Base-by-base conservation (phyloP, 1,140 invertebrate genomes). In the Pollicipes pollicipes region DNA sequence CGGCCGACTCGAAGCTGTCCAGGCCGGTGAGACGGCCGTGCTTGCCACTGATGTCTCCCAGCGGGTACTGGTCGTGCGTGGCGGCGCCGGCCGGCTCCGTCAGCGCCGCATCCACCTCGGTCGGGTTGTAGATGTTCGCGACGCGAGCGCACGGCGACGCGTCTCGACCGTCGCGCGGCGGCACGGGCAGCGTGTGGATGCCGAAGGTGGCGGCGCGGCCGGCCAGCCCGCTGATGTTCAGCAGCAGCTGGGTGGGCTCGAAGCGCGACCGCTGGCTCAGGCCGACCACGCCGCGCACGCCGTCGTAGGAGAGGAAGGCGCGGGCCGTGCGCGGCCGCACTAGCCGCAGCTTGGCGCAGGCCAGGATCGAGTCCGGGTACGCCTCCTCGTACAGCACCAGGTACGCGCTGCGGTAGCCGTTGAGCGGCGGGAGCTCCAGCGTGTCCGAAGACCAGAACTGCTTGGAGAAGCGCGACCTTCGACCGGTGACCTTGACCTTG, bases 21-120 rank as follows among this genome's bases (percentile, higher is more conserved):
- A 78, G 64, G 0, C 74, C 75, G 17, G 74, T 74, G 16, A 85
- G 74, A 0, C 74, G 71, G 28, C 84, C 84, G 76, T 83, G 85
- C 81, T 97, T 98, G 10, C 92, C 92, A 69, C 91, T 90, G 4
- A 98, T 79, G 80, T 97, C 93, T 0, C 93, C 92, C 24, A 94
- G 79, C 4, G 89, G 85, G 76, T 94, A 96, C 76, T 91, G 87
- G 79, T 96, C 90, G 78, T 91, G 90, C 6, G 91, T 93, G 31
- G 89, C 88, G 73, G 83, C 80, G 30, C 77, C 78, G 30, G 77
- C 74, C 68, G 72, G 67, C n/a, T 79, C 77, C 70, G 75, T 77
- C 26, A 75, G 73, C 10, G 70, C 74, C 45, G 76, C 70, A 67
- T 78, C 75, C 8, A 83, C 76, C 27, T 76, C 75, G 72, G 81